Conservation (phyloP, 2,888 invertebrate genomes). For the Chrysolina americana region DNA sequence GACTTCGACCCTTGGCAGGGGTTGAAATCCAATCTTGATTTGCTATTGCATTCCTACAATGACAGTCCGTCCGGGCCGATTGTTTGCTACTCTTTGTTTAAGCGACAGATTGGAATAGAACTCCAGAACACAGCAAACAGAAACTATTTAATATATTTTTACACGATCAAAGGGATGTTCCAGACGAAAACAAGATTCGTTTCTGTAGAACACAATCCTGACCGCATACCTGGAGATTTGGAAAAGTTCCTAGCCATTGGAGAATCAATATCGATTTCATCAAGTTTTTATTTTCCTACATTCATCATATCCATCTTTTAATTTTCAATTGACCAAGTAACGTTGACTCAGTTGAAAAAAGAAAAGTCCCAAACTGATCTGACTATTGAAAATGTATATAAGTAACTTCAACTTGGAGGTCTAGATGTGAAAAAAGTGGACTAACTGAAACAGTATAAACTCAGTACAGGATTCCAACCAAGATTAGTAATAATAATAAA, state of each 20-base stretch:
- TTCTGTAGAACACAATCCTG: not conserved
- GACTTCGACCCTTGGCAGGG: constrained; percentile 65
- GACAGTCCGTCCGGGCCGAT: constrained; percentile 65
- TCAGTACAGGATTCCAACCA: too few relatives aligned
- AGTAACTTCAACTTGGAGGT: too few relatives aligned
- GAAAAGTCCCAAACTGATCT: too few relatives aligned
- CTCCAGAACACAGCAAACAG: constrained; percentile 41
- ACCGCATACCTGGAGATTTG: not conserved
- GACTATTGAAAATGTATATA: too few relatives aligned
- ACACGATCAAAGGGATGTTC: constrained; percentile 28
- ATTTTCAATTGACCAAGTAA: too few relatives aligned
- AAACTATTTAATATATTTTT: constrained; percentile 45
- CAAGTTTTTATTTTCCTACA: too few relatives aligned
- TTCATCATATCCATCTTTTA: too few relatives aligned
- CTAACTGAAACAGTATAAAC: too few relatives aligned
- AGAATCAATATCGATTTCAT: not conserved
- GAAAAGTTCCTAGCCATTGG: not conserved
- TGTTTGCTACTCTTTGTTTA: constrained; percentile 68
- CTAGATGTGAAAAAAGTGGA: too few relatives aligned
- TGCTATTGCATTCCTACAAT: constrained; percentile 71
- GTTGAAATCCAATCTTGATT: constrained; percentile 71
- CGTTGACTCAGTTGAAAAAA: too few relatives aligned
- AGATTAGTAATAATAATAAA: too few relatives aligned
- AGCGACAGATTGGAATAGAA: constrained; percentile 63
- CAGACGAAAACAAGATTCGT: constrained; percentile 16